Evolutionary conservation across 2,113 vertebrate species (phyloP).

Genomic region (Noturus placidus): DNA sequence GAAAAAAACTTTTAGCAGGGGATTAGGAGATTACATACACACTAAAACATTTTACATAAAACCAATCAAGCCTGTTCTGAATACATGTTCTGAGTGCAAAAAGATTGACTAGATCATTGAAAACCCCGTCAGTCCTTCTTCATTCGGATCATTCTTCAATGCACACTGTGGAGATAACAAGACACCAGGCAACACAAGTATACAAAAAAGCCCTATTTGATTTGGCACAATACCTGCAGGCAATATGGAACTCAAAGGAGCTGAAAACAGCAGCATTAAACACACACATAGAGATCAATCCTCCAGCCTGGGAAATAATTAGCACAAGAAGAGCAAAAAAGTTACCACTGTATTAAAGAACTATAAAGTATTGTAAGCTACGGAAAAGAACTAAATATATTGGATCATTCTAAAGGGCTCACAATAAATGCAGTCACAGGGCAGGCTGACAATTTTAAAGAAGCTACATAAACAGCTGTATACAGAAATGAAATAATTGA

Average conservation of each 20-base stretch:
- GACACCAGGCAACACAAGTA: slow-evolving; percentile 1
- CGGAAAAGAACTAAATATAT: background rate
- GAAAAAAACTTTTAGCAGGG: background rate
- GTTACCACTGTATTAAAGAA: background rate
- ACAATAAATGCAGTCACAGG: background rate
- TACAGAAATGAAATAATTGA: background rate
- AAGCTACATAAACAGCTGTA: background rate
- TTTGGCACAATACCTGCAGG: slow-evolving; percentile 7
- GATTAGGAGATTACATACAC: background rate
- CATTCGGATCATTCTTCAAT: background rate
- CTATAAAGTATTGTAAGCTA: background rate
- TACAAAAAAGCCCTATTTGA: background rate
- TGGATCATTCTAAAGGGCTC: background rate
- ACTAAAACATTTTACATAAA: background rate
- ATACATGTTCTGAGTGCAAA: background rate
- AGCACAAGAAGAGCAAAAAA: background rate
- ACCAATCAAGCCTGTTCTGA: background rate
- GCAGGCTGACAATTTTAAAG: background rate
- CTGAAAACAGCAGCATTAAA: slow-evolving; percentile 3
- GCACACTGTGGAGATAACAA: background rate
- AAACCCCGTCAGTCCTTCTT: background rate
- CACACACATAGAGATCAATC: background rate
- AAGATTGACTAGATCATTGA: background rate
- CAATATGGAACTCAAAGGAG: background rate
- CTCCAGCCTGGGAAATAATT: background rate